Evolutionary conservation across 2,888 invertebrate genomes (phyloP).

Genomic region (Ormyrus thymus): DNA sequence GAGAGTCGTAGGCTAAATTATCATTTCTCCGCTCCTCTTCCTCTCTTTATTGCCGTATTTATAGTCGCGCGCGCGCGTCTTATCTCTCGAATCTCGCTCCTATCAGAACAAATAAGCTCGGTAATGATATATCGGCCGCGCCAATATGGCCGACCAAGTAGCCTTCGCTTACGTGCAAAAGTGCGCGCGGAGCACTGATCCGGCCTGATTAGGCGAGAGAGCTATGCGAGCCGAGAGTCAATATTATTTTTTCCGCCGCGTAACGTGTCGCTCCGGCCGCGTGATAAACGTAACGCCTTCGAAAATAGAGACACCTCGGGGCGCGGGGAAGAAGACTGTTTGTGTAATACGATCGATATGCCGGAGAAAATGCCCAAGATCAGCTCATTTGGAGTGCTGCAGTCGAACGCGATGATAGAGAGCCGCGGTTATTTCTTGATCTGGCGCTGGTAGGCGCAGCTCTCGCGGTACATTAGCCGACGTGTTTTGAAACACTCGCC

Average conservation of each 20-base stretch:
- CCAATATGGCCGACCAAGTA: slow-evolving; percentile 62
- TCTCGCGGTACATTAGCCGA: slow-evolving; percentile 70
- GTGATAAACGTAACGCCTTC: slow-evolving; percentile 27
- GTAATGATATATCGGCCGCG: slow-evolving; percentile 62
- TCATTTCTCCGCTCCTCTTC: slow-evolving; percentile 25
- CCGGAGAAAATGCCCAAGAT: slow-evolving; percentile 27
- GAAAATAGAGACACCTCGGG: neutral
- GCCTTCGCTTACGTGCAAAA: slow-evolving; percentile 12
- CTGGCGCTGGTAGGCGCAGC: slow-evolving; percentile 56
- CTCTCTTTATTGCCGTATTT: slow-evolving; percentile 61
- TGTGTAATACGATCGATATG: slow-evolving; percentile 43
- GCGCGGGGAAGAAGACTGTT: slow-evolving; percentile 15
- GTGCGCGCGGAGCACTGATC: neutral
- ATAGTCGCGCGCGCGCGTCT: slow-evolving; percentile 64
- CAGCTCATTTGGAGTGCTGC: slow-evolving; percentile 30
- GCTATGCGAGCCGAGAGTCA: slow-evolving; percentile 10
- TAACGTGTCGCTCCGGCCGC: slow-evolving; percentile 17
- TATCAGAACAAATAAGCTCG: slow-evolving; percentile 71
- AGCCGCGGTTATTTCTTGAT: slow-evolving; percentile 66
- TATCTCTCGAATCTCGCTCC: slow-evolving; percentile 70
- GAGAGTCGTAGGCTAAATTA: slow-evolving; percentile 25
- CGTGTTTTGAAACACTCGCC: slow-evolving; percentile 74
- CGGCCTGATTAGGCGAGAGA: slow-evolving; percentile 1
- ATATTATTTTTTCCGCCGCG: slow-evolving; percentile 34
- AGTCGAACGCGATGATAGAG: neutral